These are phyloP conservation scores for Stylophora pistillata DNA, from an alignment of 64 coral and sea anemone species.

Conservation along the genomic window DNA sequence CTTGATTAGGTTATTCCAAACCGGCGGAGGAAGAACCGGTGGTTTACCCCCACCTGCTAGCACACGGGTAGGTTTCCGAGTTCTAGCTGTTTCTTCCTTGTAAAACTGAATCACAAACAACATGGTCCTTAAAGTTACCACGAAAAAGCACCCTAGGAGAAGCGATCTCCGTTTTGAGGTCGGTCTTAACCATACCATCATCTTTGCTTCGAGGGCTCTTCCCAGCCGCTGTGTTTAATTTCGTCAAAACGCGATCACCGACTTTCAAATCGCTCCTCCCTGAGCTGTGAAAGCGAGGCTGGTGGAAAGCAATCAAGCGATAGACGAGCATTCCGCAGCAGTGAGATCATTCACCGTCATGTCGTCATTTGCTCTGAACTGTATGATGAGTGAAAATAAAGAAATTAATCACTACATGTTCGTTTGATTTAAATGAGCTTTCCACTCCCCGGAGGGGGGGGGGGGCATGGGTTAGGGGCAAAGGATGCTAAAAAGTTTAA, in stretches of 20 bases:
- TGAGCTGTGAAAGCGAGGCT: background rate
- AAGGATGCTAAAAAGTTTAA: too few relatives aligned
- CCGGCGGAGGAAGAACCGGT: background rate
- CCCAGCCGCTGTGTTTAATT: constrained; percentile 16
- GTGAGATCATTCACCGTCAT: constrained; percentile 16
- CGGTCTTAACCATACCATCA: constrained; percentile 53
- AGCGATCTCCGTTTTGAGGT: constrained; percentile 50
- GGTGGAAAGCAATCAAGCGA: constrained; percentile 30
- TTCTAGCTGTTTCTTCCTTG: constrained; percentile 42
- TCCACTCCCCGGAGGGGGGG: background rate
- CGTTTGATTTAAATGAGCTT: too few relatives aligned
- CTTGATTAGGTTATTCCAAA: constrained; percentile 30
- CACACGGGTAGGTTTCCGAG: background rate
- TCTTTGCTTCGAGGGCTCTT: background rate
- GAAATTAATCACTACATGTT: background rate
- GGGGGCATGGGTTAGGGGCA: too few relatives aligned
- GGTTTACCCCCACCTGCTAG: constrained; percentile 20
- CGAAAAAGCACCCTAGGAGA: constrained; percentile 18
- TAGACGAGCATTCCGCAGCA: background rate
- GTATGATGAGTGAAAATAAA: constrained; percentile 21
- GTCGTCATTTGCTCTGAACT: background rate
- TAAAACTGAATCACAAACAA: constrained; percentile 71
- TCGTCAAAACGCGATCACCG: background rate
- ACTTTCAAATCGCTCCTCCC: background rate
- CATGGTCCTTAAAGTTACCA: constrained; percentile 58